These are phyloP conservation scores for Parauchenoglanis ngamensis DNA, from an alignment of 2,797 vertebrate genomes.

Conservation along the genomic window DNA sequence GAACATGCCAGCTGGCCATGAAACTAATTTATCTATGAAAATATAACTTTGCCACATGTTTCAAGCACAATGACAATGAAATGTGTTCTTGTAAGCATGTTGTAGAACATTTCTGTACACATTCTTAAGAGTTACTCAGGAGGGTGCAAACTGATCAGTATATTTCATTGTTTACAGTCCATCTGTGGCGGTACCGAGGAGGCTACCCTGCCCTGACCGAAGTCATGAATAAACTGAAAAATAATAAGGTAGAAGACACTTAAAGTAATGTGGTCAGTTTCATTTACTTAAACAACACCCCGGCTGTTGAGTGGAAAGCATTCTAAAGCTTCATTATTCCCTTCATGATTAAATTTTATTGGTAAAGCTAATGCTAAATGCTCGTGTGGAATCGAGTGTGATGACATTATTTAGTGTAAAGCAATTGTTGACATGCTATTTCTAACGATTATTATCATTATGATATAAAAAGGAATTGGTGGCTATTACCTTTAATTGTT, in stretches of 20 bases:
- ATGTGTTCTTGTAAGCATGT: background rate
- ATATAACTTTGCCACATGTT: background rate
- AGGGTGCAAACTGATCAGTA: background rate
- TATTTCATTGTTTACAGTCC: conserved; percentile 76
- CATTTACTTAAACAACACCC: background rate
- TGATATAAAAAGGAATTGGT: background rate
- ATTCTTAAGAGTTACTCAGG: too few relatives aligned
- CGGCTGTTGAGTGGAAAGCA: background rate
- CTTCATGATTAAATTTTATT: background rate
- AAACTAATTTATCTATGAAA: background rate
- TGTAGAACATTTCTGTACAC: background rate
- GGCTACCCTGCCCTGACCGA: conserved; percentile 96
- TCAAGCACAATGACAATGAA: background rate
- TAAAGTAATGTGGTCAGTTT: background rate
- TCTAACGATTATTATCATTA: background rate
- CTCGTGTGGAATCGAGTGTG: background rate
- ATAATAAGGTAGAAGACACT: conserved; percentile 83
- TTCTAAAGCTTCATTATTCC: background rate
- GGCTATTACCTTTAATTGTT: background rate
- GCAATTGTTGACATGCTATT: background rate
- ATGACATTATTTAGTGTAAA: background rate
- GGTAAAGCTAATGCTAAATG: background rate
- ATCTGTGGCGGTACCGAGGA: conserved; percentile 95
- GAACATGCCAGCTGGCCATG: background rate
- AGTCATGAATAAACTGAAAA: conserved; percentile 93